These are phyloP conservation scores for Capitella teleta DNA, from an alignment of 1,140 invertebrate genomes.

Conservation along the genomic window DNA sequence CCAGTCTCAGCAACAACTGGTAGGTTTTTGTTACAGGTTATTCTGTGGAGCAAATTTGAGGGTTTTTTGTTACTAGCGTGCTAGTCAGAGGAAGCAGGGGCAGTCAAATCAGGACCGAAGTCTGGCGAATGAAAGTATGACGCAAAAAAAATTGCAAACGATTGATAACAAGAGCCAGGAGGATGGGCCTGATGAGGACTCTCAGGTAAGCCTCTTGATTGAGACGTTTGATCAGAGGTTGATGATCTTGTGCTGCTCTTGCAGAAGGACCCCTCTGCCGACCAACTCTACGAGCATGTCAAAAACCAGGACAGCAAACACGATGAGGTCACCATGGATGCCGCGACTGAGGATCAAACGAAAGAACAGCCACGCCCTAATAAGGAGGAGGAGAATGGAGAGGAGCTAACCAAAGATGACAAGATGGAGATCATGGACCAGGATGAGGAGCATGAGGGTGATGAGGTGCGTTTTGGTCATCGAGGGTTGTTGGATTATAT, in stretches of 20 bases:
- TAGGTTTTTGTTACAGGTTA: not conserved
- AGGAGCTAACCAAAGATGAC: slow-evolving; percentile 20
- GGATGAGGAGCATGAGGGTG: not conserved
- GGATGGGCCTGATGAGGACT: not conserved
- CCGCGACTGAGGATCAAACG: slow-evolving; percentile 62
- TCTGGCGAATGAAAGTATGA: slow-evolving; percentile 50
- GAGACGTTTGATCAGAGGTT: not conserved
- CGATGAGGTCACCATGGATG: slow-evolving; percentile 49
- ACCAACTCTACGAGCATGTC: not conserved
- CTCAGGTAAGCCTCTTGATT: not conserved
- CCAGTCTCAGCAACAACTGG: not conserved
- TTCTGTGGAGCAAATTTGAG: not conserved
- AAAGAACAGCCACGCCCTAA: slow-evolving; percentile 56
- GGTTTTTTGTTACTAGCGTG: not conserved
- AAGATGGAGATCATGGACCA: not conserved
- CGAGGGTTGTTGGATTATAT: no score
- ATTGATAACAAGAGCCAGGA: slow-evolving; percentile 33
- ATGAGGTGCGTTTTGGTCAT: no score
- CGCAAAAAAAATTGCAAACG: slow-evolving; percentile 53
- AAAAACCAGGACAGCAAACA: slow-evolving; percentile 55
- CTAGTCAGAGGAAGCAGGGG: not conserved
- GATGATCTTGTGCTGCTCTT: not conserved
- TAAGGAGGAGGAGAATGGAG: slow-evolving; percentile 22
- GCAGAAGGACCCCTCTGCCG: not conserved
- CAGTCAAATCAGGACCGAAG: slow-evolving; percentile 50